phyloP scores from a whole-genome alignment of 2,797 vertebrate genomes.

The Lemur catta region DNA sequence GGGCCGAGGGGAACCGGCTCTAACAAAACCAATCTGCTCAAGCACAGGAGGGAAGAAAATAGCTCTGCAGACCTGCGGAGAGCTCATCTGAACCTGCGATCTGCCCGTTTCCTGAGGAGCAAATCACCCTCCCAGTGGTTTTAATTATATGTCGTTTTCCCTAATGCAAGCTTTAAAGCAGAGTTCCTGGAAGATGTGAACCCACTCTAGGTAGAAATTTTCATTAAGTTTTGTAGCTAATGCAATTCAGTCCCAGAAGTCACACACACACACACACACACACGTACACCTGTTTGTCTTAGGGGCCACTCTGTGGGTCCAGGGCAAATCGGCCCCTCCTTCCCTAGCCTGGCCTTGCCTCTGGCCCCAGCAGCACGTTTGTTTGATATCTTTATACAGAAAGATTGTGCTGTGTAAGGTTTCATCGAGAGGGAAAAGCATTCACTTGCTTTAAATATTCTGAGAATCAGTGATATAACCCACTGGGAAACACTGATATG shows the following conservation, averaged over 20 bases:
- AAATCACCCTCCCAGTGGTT: background rate
- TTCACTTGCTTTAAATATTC: background rate
- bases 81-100: background rate
- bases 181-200: background rate
- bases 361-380: background rate
- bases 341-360: background rate
- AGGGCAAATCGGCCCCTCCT: rapidly evolving
- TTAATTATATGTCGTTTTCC: background rate
- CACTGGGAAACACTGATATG: background rate
- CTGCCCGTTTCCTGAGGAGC: rapidly evolving
- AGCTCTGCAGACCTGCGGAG: background rate
- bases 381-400: background rate
- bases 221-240: background rate
- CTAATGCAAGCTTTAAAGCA: background rate
- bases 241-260: background rate
- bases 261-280: rapidly evolving
- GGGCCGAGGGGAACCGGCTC: no score
- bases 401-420: background rate
- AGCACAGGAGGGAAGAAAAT: background rate
- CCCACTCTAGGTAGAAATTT: background rate
- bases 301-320: background rate
- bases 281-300: background rate
- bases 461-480: background rate
- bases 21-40: no score
- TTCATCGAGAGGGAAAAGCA: background rate